These are phyloP conservation scores for Cryptoblepharus egeriae DNA, from an alignment of 2,797 vertebrate species.

Conservation along the genomic window DNA sequence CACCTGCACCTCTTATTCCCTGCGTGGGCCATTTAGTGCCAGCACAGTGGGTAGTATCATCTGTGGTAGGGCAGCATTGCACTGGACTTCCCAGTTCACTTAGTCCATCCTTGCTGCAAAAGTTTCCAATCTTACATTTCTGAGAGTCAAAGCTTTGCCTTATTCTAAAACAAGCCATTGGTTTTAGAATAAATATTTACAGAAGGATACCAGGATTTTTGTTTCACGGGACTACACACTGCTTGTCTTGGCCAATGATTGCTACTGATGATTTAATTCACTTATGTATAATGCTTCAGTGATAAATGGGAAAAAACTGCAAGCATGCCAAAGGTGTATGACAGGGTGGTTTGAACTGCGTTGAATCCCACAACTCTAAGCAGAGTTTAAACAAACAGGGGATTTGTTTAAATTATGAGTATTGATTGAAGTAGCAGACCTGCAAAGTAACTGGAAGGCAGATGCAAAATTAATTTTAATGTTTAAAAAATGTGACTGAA, in stretches of 20 bases:
- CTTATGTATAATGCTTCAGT: slow-evolving; percentile 36
- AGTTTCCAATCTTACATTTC: neutral
- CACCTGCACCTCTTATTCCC: too few species aligned
- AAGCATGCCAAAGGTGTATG: slow-evolving; percentile 17
- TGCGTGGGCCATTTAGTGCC: too few species aligned
- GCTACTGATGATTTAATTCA: slow-evolving; percentile 41
- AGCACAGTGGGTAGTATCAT: too few species aligned
- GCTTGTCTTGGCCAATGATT: slow-evolving; percentile 10
- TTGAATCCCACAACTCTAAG: slow-evolving; percentile 28
- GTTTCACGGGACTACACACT: slow-evolving; percentile 8
- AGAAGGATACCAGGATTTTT: slow-evolving; percentile 53
- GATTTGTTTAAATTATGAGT: slow-evolving; percentile 57
- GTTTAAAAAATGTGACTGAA: slow-evolving; percentile 55
- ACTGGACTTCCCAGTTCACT: too few species aligned
- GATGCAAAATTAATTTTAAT: slow-evolving; percentile 55
- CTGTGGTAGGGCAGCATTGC: too few species aligned
- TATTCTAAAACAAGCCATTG: slow-evolving; percentile 47
- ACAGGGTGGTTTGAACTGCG: slow-evolving; percentile 44
- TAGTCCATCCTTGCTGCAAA: neutral
- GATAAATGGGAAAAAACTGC: slow-evolving; percentile 27
- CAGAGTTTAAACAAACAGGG: slow-evolving; percentile 19
- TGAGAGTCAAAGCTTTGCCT: slow-evolving; percentile 28
- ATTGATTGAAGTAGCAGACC: slow-evolving; percentile 49
- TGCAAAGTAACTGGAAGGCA: slow-evolving; percentile 37
- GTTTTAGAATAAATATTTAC: slow-evolving; percentile 63